phyloP scores from a whole-genome alignment of 2,797 vertebrate species.

The Xerus rutilus region DNA sequence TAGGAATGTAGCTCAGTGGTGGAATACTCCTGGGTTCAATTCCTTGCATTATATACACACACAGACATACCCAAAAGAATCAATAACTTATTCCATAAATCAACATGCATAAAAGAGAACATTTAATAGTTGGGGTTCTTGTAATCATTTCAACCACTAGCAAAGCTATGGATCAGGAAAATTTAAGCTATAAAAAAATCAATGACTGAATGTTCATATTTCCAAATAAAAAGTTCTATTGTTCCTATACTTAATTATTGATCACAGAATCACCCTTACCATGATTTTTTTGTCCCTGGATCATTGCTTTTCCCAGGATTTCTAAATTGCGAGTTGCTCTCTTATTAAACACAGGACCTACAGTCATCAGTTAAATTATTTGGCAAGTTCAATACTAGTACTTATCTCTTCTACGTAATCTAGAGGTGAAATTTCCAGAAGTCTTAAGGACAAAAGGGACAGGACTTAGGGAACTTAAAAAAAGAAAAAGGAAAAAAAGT shows the following conservation, averaged over 20 bases:
- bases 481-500: slow-evolving; percentile 10
- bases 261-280: background rate
- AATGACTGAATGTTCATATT: background rate
- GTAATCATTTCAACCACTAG: background rate
- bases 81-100: background rate
- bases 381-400: background rate
- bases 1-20: too few species aligned
- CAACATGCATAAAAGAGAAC: background rate
- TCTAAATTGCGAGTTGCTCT: background rate
- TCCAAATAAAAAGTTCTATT: background rate
- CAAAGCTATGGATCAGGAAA: background rate
- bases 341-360: slow-evolving; percentile 27
- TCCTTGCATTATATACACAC: too few species aligned
- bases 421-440: slow-evolving; percentile 54
- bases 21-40: too few species aligned
- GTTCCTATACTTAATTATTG: background rate
- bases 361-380: background rate
- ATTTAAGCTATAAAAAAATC: background rate
- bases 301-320: background rate
- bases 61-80: background rate
- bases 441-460: background rate
- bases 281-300: background rate
- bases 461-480: slow-evolving; percentile 12
- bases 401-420: slow-evolving; percentile 25
- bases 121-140: background rate